Conservation (phyloP, 2,797 vertebrate species). For the Manis javanica region DNA sequence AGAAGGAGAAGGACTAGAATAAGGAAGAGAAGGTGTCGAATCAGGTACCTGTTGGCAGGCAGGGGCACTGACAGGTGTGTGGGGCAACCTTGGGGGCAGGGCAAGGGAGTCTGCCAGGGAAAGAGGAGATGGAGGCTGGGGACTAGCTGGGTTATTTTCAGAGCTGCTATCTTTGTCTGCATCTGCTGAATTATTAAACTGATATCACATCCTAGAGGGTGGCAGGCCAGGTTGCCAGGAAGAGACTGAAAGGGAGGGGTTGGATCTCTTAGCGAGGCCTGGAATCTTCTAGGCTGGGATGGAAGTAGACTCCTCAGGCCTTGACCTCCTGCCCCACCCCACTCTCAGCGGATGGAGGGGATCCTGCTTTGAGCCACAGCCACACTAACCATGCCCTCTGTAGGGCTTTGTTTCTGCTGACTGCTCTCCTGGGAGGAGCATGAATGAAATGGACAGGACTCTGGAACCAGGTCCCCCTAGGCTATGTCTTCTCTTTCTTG, state of each 20-base stretch:
- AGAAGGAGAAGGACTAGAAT: neutral
- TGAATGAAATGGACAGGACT: neutral
- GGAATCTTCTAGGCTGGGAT: neutral
- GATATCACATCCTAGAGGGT: slow-evolving; percentile 67
- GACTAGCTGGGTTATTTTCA: slow-evolving; percentile 81
- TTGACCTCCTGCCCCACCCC: neutral
- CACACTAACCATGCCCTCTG: neutral
- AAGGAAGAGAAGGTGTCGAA: neutral
- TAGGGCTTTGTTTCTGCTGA: neutral
- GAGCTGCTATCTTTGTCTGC: slow-evolving; percentile 82
- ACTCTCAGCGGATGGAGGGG: neutral
- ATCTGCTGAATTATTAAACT: slow-evolving; percentile 84
- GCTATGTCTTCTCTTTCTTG: neutral
- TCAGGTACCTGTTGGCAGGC: neutral
- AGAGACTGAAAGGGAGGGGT: slow-evolving; percentile 45
- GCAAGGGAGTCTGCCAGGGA: neutral
- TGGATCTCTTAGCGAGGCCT: slow-evolving; percentile 18
- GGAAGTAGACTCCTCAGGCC: neutral
- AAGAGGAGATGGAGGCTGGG: slow-evolving; percentile 63
- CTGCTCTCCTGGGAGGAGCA: neutral
- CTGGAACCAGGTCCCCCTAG: neutral
- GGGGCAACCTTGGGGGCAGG: neutral
- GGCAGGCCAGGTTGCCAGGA: slow-evolving; percentile 72
- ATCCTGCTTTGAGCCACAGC: neutral
- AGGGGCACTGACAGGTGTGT: neutral